These are phyloP conservation scores for Corythoichthys haematopterus DNA, from an alignment of 2,113 vertebrate genomes.

Conservation along the genomic window DNA sequence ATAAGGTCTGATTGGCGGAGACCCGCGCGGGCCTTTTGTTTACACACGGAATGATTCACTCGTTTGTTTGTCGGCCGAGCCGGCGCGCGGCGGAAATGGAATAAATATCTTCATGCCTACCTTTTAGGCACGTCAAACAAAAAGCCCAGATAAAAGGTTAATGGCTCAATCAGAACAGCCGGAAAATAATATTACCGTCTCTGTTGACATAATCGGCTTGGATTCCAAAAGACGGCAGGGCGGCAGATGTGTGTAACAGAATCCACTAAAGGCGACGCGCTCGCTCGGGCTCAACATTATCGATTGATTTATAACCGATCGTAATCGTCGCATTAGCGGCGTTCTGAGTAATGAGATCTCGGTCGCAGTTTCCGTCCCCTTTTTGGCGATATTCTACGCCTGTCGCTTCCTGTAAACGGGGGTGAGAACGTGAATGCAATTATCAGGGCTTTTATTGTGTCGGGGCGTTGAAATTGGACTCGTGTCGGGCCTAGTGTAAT, in stretches of 20 bases:
- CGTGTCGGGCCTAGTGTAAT: conserved; percentile 82
- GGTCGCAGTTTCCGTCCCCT: conserved; percentile 59
- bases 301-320: conserved; percentile 72
- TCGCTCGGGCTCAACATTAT: conserved; percentile 62
- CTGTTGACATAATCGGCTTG: conserved; percentile 60
- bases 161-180: conserved; percentile 71
- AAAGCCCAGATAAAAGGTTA: conserved; percentile 75
- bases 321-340: conserved; percentile 68
- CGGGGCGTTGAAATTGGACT: conserved; percentile 85
- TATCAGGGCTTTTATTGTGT: conserved; percentile 82
- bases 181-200: conserved; percentile 66
- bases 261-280: conserved; percentile 56
- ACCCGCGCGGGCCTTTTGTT: conserved; percentile 76
- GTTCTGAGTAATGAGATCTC: conserved; percentile 69
- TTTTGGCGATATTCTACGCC: conserved; percentile 49
- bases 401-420: conserved; percentile 79
- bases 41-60: conserved; percentile 73
- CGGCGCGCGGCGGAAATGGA: conserved; percentile 68
- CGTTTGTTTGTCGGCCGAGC: conserved; percentile 72
- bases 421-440: conserved; percentile 80
- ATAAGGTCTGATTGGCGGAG: conserved; percentile 86
- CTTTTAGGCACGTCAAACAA: conserved; percentile 76
- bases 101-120: conserved; percentile 77
- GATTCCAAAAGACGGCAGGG: conserved; percentile 60
- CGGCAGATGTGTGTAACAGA: conserved; percentile 54